These are phyloP conservation scores for Miniopterus natalensis DNA, from an alignment of 2,113 vertebrate genomes.

Conservation along the genomic window DNA sequence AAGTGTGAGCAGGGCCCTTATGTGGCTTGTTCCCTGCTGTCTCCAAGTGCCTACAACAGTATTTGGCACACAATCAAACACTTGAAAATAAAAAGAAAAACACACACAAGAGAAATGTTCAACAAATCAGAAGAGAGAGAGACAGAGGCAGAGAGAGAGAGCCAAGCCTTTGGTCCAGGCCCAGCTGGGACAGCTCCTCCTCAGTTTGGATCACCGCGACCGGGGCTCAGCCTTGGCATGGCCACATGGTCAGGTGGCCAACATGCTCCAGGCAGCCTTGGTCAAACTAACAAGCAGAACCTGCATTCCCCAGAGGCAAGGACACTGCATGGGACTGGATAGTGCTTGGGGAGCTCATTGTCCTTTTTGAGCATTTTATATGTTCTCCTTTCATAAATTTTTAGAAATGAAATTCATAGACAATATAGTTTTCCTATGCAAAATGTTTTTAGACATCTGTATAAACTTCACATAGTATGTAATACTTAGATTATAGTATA, in stretches of 20 bases:
- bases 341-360: not conserved
- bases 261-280: too few relatives aligned
- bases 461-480: not conserved
- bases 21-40: not conserved
- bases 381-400: not conserved
- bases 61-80: not conserved
- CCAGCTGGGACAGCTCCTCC: not conserved
- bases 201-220: not conserved
- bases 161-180: not conserved
- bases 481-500: not conserved
- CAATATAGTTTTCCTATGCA: not conserved
- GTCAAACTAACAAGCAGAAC: not conserved
- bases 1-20: not conserved
- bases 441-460: not conserved
- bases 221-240: not conserved
- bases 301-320: not conserved
- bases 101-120: not conserved
- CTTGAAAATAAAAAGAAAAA: not conserved
- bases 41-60: not conserved
- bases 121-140: not conserved
- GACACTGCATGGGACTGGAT: fast-evolving
- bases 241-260: not conserved
- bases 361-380: not conserved
- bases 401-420: not conserved
- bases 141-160: not conserved